Evolutionary conservation across 2,797 vertebrate genomes (phyloP), one percentile per base, ranked within the genome.

Genomic region (Hydrolagus colliei): DNA sequence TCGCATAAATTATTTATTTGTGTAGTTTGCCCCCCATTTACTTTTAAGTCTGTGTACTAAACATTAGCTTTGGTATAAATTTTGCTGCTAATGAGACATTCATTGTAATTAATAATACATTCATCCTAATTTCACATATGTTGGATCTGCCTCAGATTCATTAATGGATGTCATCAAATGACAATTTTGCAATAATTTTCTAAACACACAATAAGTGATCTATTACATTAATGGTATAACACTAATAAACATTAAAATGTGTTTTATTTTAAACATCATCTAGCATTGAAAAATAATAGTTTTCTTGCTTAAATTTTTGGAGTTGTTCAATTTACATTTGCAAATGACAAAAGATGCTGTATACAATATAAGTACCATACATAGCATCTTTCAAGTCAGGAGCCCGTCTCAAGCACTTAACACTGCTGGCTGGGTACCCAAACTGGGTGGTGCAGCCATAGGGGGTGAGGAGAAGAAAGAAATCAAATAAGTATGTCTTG

Each of bases 171-270:
- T 52, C 18, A 68, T 32, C 35, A 16, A 84, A 41, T 71, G 27
- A 32, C 67, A 84, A 71, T n/a, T 68, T 82, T 71, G 41, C 41
- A 71, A 18, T 84, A 63, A 59, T 4, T 71, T 41, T 27, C 32
- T 20, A 71, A 84, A 71, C 79, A 84, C 73, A 75, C n/a, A 18
- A 76, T 77, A 20, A 59, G 41, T 84, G 3, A 84, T 84, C 79
- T 68, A 71, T 84, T 84, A 16, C 16, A 84, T 9, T 68, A 84
- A 18, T 67, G 20, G 65, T 35, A 82, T 68, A 35, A 68, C n/a
- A 84, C 71, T 63, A 71, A 32, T 63, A 71, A 84, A 11, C 65
- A 84, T 84, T 84, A 84, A 84, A 84, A 6, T 79, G 9, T 77
- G 63, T 84, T 84, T 84, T 67, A 82, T 41, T 82, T 82, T 12